Base-by-base conservation (phyloP, 2,888 invertebrate species). In the Perithous albicinctus region DNA sequence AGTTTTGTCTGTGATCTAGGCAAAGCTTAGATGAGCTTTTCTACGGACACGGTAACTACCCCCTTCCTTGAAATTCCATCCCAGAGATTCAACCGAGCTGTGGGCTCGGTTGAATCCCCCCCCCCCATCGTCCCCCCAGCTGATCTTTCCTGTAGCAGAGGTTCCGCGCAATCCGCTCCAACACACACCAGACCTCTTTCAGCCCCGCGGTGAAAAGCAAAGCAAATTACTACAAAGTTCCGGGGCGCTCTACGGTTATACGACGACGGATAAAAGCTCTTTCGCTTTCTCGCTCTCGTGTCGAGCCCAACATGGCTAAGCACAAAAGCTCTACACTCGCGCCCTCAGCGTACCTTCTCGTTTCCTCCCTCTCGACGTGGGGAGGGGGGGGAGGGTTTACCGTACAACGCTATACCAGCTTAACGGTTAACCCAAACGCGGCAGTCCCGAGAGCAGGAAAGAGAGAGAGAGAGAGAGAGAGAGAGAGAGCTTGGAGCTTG, bases 201-300 rank as follows among this genome's bases (percentile, higher is more conserved):
- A 86, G 84, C 54, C n/a, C n/a, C 54, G 83, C 85, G 63, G 75
- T 80, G 82, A 84, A n/a, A 85, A 86, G 86, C 83, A 87, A 87
- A 87, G 86, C 85, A 85, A 86, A 86, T 88, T 88, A 87, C 85
- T 72, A 78, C 82, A 83, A 83, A 86, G 79, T 78, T 83, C 86
- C 82, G n/a, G n/a, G n/a, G 76, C 67, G 51, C 80, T 69, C 82
- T 61, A 38, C 75, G 76, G 77, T 51, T 70, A 73, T 48, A 64
- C n/a, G 63, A 70, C 70, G 78, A 29, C 79, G 78, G 74, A 85
- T 85, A 83, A 88, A 88, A 86, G 84, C 85, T 84, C 74, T 74
- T 72, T 73, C 35, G 75, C 67, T 67, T 61, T 72, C 63, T 78
- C 72, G 69, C 43, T 66, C 70, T 72, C 64, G 48, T 43, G n/a